These are phyloP conservation scores for Chrysopa pallens DNA, from an alignment of 1,140 invertebrate genomes.

Conservation along the genomic window DNA sequence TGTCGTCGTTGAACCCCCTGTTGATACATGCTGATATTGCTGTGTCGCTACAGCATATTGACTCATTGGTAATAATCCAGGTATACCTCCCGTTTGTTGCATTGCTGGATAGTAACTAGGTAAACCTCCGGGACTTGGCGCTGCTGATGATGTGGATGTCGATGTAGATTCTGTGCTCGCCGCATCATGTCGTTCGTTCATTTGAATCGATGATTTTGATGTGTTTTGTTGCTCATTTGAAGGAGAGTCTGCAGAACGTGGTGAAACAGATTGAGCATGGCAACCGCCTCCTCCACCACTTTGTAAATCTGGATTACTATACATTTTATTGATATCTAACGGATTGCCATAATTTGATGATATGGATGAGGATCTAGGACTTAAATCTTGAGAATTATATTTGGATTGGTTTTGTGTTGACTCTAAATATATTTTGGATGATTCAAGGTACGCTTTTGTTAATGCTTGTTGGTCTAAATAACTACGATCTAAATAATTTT, in stretches of 20 bases:
- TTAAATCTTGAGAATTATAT: background rate
- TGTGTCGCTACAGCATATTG: slow-evolving; percentile 36
- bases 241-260: slow-evolving; percentile 40
- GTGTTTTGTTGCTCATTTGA: slow-evolving; percentile 29
- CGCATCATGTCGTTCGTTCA: slow-evolving; percentile 30
- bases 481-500: slow-evolving; percentile 46
- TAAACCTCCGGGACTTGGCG: slow-evolving; percentile 38
- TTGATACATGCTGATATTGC: slow-evolving; percentile 28
- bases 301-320: slow-evolving; percentile 17
- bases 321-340: slow-evolving; percentile 54
- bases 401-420: slow-evolving; percentile 22
- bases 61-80: slow-evolving; percentile 36
- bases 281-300: slow-evolving; percentile 15
- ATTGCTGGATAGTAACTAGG: slow-evolving; percentile 36
- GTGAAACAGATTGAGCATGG: slow-evolving; percentile 25
- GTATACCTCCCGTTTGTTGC: slow-evolving; percentile 26
- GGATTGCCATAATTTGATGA: slow-evolving; percentile 29
- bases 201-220: background rate
- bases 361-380: slow-evolving; percentile 4
- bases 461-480: slow-evolving; percentile 42
- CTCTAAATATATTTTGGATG: slow-evolving; percentile 63
- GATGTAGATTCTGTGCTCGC: slow-evolving; percentile 30
- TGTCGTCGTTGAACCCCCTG: slow-evolving; percentile 13
- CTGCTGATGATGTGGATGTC: slow-evolving; percentile 36
- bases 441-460: slow-evolving; percentile 60